Base-by-base conservation (phyloP, 2,797 vertebrate genomes). In the Ctenopoma multispine region DNA sequence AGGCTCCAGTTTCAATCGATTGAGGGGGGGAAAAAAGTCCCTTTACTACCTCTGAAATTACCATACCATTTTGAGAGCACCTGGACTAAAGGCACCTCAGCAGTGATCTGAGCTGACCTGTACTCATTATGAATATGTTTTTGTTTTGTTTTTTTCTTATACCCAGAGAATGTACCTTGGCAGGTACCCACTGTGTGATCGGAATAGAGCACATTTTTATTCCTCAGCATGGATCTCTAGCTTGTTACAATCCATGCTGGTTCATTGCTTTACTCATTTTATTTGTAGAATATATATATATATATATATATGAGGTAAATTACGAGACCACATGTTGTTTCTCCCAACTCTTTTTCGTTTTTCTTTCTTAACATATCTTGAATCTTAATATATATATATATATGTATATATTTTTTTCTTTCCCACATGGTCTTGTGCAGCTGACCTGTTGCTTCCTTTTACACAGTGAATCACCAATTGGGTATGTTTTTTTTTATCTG, bases 401-500 rank as follows among this genome's bases (percentile, higher is more conserved):
- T n/a, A 24, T 24, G 4, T 24, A 24, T 24, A 24, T 24, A 24
- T 2, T 24, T 24, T 44, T 54, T 43, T 3, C 8, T 38, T 18
- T 46, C 55, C 27, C 38, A 2, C 5, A 41, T 44, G 6, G 15
- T 46, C 43, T 7, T 44, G 7, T n/a, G 18, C 34, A 4, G 41
- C 13, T 65, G 69, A 77, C 72, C 71, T 51, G 63, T 64, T 73
- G 54, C 60, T 53, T 71, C 56, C 23, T 48, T 58, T 54, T 38
- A 34, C 51, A 48, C 24, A 75, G 18, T 18, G 59, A 71, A 68
- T 44, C 64, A 40, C 40, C 48, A 29, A 3, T 18, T 50, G 54
- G 59, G 21, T 40, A 24, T 57, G 57, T 2, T 41, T 41, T 40
- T 62, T 31, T 71, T 55, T 58, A 77, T 83, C 63, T 63, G 3